A percentile compares a stretch with the other conserved stretches of the same genome.
Conservation (phyloP, 2,888 invertebrate genomes). For the Formica aserva region DNA sequence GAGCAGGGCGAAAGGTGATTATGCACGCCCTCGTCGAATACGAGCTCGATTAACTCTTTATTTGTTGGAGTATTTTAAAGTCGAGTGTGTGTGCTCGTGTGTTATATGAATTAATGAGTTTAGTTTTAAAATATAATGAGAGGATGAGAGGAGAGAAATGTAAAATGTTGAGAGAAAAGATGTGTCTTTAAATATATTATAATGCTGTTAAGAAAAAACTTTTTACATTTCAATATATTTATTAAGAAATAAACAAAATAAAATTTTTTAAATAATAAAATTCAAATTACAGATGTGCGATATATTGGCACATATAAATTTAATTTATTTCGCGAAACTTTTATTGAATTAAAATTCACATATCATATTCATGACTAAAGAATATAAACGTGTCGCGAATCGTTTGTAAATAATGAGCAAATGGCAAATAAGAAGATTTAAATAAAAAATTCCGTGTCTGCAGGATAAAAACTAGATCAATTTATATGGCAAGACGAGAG, state of each 20-base stretch:
- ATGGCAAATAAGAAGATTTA: not conserved
- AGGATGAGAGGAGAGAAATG: too few species aligned
- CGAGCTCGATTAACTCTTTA: conserved; percentile 35
- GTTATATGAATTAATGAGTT: conserved; percentile 28
- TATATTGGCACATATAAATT: not conserved
- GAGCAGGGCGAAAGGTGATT: conserved; percentile 24
- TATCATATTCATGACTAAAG: not conserved
- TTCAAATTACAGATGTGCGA: not conserved
- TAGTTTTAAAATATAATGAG: not conserved
- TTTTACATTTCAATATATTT: not conserved
- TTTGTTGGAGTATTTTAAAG: conserved; percentile 32
- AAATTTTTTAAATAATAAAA: too few species aligned
- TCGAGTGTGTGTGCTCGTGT: conserved; percentile 2
- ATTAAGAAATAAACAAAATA: not conserved
- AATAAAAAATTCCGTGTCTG: not conserved
- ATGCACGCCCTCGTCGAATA: conserved; percentile 39
- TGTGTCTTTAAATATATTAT: not conserved
- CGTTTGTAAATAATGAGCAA: not conserved
- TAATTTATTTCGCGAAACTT: not conserved
- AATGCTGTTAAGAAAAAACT: not conserved
- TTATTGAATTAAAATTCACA: not conserved
- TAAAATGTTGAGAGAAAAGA: not conserved
- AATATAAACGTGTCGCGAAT: not conserved
- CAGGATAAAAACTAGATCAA: not conserved
- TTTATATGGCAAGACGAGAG: not conserved